Conservation (phyloP, 1,140 invertebrate species). For the Forficula auricularia region DNA sequence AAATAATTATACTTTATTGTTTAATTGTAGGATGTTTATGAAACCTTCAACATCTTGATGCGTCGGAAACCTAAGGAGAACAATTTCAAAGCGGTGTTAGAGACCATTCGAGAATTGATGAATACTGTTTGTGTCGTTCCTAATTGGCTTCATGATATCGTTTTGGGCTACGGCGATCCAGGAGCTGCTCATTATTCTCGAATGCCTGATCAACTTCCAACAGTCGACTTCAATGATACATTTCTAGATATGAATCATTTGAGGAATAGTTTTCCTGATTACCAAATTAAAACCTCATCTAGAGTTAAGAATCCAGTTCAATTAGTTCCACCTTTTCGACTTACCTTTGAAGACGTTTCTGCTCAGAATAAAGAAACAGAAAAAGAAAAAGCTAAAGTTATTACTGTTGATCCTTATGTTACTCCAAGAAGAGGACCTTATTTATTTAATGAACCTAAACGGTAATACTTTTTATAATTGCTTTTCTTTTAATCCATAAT, state of each 20-base stretch:
- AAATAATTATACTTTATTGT: too few relatives aligned
- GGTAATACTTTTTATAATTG: too few relatives aligned
- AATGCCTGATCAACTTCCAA: conserved; percentile 56
- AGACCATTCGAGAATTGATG: conserved; percentile 96
- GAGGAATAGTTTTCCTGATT: conserved; percentile 65
- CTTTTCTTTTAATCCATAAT: too few relatives aligned
- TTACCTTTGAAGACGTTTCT: conserved; percentile 62
- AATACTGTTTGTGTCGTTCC: conserved; percentile 98
- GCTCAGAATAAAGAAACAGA: conserved; percentile 36
- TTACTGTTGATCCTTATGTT: conserved; percentile 69
- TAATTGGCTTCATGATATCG: conserved; percentile 94
- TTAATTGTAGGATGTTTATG: conserved; percentile 66
- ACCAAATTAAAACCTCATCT: conserved; percentile 41
- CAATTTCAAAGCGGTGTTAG: conserved; percentile 97
- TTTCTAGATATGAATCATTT: conserved; percentile 87
- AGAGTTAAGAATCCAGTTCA: conserved; percentile 44
- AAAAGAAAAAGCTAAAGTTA: conserved; percentile 34
- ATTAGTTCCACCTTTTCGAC: conserved; percentile 65
- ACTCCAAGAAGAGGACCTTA: conserved; percentile 80
- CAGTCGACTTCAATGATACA: conserved; percentile 94
- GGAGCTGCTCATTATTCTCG: conserved; percentile 84
- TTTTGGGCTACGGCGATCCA: conserved; percentile 94
- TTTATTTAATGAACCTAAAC: conserved; percentile 78
- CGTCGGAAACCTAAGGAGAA: conserved; percentile 97
- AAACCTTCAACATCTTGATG: conserved; percentile 95